These are phyloP conservation scores for Spea bombifrons DNA, from an alignment of 2,113 vertebrate genomes.

Conservation along the genomic window DNA sequence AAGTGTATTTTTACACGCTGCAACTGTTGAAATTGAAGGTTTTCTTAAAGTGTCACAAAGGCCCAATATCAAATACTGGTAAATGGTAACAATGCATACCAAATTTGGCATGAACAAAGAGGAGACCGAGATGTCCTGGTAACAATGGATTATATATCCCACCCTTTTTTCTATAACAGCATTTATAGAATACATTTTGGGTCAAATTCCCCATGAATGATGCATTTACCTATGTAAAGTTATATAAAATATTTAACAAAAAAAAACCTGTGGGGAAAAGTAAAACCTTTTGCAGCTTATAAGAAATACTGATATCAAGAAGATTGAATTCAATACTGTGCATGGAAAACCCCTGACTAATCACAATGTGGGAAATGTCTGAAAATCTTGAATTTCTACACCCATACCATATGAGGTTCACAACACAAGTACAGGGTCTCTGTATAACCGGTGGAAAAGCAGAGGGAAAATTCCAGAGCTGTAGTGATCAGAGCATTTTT, in stretches of 20 bases:
- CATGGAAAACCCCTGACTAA: slow-evolving; percentile 11
- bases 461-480: neutral
- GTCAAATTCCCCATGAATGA: neutral
- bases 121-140: neutral
- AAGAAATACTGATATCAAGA: slow-evolving; percentile 44
- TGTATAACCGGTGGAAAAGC: neutral
- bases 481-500: slow-evolving; percentile 9
- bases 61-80: neutral
- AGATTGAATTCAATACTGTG: slow-evolving; percentile 30
- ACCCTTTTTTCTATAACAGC: slow-evolving; percentile 1
- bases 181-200: slow-evolving; percentile 30
- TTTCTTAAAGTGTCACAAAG: slow-evolving; percentile 1
- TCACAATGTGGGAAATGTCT: no score
- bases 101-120: neutral
- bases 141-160: neutral
- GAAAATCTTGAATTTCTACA: neutral
- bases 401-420: slow-evolving; percentile 16
- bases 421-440: slow-evolving; percentile 7
- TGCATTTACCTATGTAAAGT: slow-evolving; percentile 3
- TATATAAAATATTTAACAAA: slow-evolving; percentile 10
- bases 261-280: neutral
- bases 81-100: neutral
- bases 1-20: slow-evolving; percentile 5
- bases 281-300: slow-evolving; percentile 6
- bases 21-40: neutral